Conservation (phyloP, 2,888 invertebrate species). For the Drosophila mercatorum region DNA sequence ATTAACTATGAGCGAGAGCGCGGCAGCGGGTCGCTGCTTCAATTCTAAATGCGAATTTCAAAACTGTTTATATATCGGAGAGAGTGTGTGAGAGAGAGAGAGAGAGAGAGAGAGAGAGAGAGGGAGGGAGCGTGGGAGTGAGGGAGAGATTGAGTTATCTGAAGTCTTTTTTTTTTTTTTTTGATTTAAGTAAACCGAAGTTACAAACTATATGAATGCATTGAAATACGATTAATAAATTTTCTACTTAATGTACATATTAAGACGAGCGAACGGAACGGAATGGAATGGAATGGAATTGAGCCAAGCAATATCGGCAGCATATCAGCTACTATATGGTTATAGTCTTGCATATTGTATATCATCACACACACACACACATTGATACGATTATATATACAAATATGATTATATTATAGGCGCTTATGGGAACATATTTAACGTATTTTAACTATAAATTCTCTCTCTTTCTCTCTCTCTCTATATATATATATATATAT, state of each 20-base stretch:
- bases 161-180: slow-evolving; percentile 6
- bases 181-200: slow-evolving; percentile 18
- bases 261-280: slow-evolving; percentile 61
- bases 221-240: slow-evolving; percentile 60
- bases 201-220: slow-evolving; percentile 50
- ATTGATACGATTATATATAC: slow-evolving; percentile 30
- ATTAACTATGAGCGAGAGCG: neutral
- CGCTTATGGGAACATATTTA: slow-evolving; percentile 39
- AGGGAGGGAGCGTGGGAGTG: neutral
- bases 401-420: slow-evolving; percentile 33
- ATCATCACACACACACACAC: slow-evolving; percentile 38
- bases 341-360: slow-evolving; percentile 62
- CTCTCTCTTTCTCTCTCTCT: neutral
- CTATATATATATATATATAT: neutral
- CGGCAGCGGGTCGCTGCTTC: neutral
- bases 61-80: slow-evolving; percentile 26
- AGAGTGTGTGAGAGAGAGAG: neutral
- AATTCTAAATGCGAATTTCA: slow-evolving; percentile 52
- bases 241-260: slow-evolving; percentile 83
- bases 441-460: slow-evolving; percentile 39
- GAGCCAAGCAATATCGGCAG: slow-evolving; percentile 70
- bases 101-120: neutral
- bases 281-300: slow-evolving; percentile 28
- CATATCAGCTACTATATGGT: slow-evolving; percentile 73
- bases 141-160: neutral